phyloP scores from a whole-genome alignment of 2,888 invertebrate species.

The Microctonus aethiopoides region DNA sequence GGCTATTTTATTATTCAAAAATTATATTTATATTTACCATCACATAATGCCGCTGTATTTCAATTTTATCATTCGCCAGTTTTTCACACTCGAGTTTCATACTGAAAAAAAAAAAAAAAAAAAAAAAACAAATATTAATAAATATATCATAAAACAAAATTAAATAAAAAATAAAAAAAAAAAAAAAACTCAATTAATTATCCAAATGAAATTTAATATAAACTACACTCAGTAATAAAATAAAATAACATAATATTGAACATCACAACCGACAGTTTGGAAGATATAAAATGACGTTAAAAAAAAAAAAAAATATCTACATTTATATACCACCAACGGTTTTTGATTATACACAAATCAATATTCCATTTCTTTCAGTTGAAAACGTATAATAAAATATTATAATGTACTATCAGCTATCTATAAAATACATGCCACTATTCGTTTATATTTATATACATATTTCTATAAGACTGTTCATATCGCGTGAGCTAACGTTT shows the following conservation, averaged over 20 bases:
- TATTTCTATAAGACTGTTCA: conserved; percentile 42
- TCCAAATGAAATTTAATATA: no score
- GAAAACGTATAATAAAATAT: neutral
- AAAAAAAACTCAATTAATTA: no score
- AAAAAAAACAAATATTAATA: neutral
- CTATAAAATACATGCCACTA: neutral
- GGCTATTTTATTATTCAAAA: conserved; percentile 25
- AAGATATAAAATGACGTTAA: no score
- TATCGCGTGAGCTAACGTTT: conserved; percentile 26
- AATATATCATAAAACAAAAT: neutral
- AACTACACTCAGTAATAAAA: neutral
- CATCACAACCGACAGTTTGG: no score
- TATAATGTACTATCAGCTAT: neutral
- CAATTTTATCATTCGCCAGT: conserved; percentile 88
- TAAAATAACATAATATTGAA: neutral
- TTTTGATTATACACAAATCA: neutral
- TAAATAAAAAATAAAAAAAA: neutral
- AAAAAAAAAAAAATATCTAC: no score
- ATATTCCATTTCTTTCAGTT: neutral
- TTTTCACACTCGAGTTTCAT: conserved; percentile 91
- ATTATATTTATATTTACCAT: conserved; percentile 75
- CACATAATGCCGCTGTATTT: conserved; percentile 90
- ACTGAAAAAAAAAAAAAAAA: conserved; percentile 66
- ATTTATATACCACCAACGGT: no score
- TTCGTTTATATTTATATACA: neutral